Base-by-base conservation (phyloP, 2,797 vertebrate species). In the Eospalax fontanierii region DNA sequence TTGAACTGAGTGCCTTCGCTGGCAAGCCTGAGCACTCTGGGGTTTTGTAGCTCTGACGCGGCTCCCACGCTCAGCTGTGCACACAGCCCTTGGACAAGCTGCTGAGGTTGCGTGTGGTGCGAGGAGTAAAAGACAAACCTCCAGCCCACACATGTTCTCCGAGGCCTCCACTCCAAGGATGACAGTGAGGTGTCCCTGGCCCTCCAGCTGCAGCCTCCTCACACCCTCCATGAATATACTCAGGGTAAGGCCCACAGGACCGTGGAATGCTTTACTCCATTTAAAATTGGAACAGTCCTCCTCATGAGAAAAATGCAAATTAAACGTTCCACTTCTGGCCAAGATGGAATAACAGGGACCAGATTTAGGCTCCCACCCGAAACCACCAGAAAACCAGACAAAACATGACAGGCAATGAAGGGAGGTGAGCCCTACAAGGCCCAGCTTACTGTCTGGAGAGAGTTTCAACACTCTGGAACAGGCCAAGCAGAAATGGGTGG, bases 61-160 rank as follows among this genome's bases (percentile, higher is more conserved):
- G 96, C 96, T 97, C 97, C 97, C 97, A 97, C 96, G 90, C 97
- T 97, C 88, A 2, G 85, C 90, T 93, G 59, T 88, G 70, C 95
- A 96, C 93, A 92, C 89, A 86, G 86, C 78, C 63, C 95, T 93
- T 86, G 92, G 92, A 90, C 91, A 63, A 87, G 92, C 96, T 33
- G 74, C 95, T 21, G 86, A 93, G 95, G 85, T n/a, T 80, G 86
- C 63, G 91, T 93, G 91, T 81, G 93, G 95, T 73, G 86, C 94
- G 57, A 10, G 11, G 15, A 61, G 86, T 16, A 81, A 85, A 83
- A 90, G 63, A n/a, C 95, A 96, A 61, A 83, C 79, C 91, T 91
- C 54, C 85, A 0, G 92, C 97, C 97, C 96, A 97, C 97, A 95
- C 95, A 95, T 68, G 95, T 78, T 93, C 92, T 75, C 59, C 11